A percentile compares a stretch with the other conserved stretches of the same genome.
Evolutionary conservation across 2,797 vertebrate genomes (phyloP).

Genomic region (Thunnus albacares): DNA sequence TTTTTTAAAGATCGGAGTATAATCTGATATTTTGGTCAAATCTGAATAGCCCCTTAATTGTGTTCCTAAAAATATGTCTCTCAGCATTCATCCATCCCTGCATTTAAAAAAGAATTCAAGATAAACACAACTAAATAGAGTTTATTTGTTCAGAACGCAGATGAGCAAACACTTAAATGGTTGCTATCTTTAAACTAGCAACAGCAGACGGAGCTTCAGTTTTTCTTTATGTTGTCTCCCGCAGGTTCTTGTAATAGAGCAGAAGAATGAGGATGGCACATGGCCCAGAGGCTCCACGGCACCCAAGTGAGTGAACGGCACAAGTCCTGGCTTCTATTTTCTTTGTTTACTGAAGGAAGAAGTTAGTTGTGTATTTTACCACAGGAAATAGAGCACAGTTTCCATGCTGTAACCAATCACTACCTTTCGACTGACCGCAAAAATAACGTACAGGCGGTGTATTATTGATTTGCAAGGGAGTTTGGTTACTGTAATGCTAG

Average conservation of each 20-base stretch:
- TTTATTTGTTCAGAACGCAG: not conserved
- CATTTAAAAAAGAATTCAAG: not conserved
- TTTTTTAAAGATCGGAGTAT: not conserved
- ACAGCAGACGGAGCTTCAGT: slow-evolving; percentile 46
- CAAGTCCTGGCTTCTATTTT: slow-evolving; percentile 17
- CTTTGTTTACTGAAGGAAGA: slow-evolving; percentile 28
- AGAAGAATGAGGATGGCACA: slow-evolving; percentile 96
- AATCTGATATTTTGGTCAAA: not conserved
- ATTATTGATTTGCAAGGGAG: not conserved
- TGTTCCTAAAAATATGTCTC: not conserved
- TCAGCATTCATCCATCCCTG: not conserved
- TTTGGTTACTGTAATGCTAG: not conserved
- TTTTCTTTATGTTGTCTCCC: slow-evolving; percentile 38
- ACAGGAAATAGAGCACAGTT: slow-evolving; percentile 21
- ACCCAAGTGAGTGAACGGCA: slow-evolving; percentile 91
- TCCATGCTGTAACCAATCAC: not conserved
- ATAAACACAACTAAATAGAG: not conserved
- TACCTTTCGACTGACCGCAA: not conserved
- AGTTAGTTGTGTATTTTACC: not conserved
- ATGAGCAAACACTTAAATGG: not conserved
- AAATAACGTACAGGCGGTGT: not conserved
- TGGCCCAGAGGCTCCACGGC: slow-evolving; percentile 96
- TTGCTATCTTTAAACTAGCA: slow-evolving; percentile 2
- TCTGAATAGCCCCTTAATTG: not conserved
- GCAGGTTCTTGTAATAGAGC: slow-evolving; percentile 98